Evolutionary conservation across 1,140 invertebrate genomes (phyloP).

Genomic region (Lasioglossum albipes): DNA sequence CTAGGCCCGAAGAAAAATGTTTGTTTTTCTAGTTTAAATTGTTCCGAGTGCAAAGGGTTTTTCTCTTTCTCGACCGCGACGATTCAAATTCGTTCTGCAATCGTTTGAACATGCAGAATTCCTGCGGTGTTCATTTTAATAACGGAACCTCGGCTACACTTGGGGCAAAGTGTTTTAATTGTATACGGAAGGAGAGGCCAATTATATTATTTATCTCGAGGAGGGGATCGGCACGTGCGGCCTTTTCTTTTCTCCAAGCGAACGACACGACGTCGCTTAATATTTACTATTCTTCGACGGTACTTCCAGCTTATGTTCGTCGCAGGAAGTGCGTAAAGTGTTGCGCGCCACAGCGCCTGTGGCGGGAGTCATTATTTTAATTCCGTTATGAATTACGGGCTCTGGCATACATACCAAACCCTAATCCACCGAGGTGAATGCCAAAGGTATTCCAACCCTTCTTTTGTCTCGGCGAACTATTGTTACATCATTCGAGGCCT

Average conservation of each 20-base stretch:
- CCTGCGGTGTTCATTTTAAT: not conserved
- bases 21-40: too few species aligned
- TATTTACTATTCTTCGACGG: constrained; percentile 74
- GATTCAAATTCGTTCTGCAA: not conserved
- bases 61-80: not conserved
- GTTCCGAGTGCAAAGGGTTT: too few species aligned
- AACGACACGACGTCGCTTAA: constrained; percentile 54
- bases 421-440: too few species aligned
- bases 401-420: not conserved
- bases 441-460: too few species aligned
- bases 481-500: too few species aligned
- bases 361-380: not conserved
- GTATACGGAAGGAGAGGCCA: not conserved
- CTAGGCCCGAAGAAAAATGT: too few species aligned
- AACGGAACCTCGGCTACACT: not conserved
- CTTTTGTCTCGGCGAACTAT: too few species aligned
- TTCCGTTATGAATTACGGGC: not conserved
- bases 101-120: not conserved
- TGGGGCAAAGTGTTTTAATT: constrained; percentile 19
- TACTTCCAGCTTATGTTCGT: constrained; percentile 69
- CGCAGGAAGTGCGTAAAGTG: constrained; percentile 62
- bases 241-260: constrained; percentile 32
- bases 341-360: not conserved
- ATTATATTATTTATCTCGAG: constrained; percentile 30
- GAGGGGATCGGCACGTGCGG: constrained; percentile 32